phyloP scores from a whole-genome alignment of 2,888 invertebrate genomes.

The Sarcophaga caerulescens region DNA sequence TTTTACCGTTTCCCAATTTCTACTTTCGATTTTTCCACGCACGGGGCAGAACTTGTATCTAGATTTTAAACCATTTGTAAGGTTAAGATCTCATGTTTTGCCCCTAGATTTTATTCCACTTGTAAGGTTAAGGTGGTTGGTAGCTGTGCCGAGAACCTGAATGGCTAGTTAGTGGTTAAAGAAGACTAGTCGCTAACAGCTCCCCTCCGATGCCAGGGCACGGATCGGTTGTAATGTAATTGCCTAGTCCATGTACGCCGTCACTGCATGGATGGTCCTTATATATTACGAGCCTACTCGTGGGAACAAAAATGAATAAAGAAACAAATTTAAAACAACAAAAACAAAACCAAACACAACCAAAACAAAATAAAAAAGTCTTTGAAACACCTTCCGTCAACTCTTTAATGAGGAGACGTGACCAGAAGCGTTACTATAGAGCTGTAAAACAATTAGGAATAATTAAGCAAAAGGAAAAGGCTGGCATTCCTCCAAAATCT shows the following conservation, averaged over 20 bases:
- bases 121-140: slow-evolving; percentile 51
- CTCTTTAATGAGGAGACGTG: too few relatives aligned
- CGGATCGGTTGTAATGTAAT: slow-evolving; percentile 35
- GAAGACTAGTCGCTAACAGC: slow-evolving; percentile 45
- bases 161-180: slow-evolving; percentile 50
- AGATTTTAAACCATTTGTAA: too few relatives aligned
- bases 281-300: slow-evolving; percentile 39
- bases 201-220: slow-evolving; percentile 43
- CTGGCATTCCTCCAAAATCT: too few relatives aligned
- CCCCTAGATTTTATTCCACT: background rate
- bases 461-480: too few relatives aligned
- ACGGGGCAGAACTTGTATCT: too few relatives aligned
- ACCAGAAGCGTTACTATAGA: too few relatives aligned
- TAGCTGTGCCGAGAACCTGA: slow-evolving; percentile 52
- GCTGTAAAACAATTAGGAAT: too few relatives aligned
- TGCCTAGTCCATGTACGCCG: slow-evolving; percentile 48
- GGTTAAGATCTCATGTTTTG: background rate
- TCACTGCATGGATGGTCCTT: slow-evolving; percentile 45
- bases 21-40: too few relatives aligned
- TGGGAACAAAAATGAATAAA: slow-evolving; percentile 44
- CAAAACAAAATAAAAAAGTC: background rate
- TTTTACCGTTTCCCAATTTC: too few relatives aligned
- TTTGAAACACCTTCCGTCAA: too few relatives aligned
- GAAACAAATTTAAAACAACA: slow-evolving; percentile 14
- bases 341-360: background rate